Conservation (phyloP, 1,140 invertebrate genomes). For the Drosophila lini region DNA sequence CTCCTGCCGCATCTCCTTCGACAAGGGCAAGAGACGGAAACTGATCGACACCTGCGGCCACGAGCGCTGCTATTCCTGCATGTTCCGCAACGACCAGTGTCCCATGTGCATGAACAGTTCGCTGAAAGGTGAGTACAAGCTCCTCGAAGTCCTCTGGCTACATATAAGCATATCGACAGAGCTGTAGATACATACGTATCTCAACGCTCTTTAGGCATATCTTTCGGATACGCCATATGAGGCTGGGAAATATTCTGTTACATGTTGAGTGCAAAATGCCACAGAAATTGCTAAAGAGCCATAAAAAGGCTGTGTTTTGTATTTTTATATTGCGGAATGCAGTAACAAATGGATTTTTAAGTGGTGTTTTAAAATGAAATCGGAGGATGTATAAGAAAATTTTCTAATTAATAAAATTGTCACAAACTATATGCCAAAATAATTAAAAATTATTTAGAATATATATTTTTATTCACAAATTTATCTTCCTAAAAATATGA, state of each 20-base stretch:
- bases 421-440: too few relatives aligned
- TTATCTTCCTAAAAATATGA: background rate
- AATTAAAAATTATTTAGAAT: background rate
- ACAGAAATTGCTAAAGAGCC: constrained; percentile 21
- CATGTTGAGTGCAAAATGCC: constrained; percentile 45
- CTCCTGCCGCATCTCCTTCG: constrained; percentile 95
- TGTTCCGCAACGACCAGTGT: constrained; percentile 95
- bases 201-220: constrained; percentile 33
- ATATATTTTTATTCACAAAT: too few relatives aligned
- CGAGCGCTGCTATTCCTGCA: constrained; percentile 96
- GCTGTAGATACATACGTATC: constrained; percentile 9
- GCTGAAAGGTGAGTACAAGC: constrained; percentile 72
- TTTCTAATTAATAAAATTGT: background rate
- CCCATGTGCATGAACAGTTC: constrained; percentile 90
- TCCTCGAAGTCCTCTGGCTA: background rate
- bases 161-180: constrained; percentile 5
- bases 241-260: constrained; percentile 66
- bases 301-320: constrained; percentile 26
- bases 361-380: background rate
- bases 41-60: constrained; percentile 97
- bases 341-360: constrained; percentile 16
- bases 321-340: constrained; percentile 8
- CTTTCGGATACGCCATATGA: constrained; percentile 59
- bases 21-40: constrained; percentile 96
- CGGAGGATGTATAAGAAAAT: background rate